Evolutionary conservation across 2,888 invertebrate genomes (phyloP), one percentile per base, ranked within the genome.

Genomic region (Campoplex nolae): DNA sequence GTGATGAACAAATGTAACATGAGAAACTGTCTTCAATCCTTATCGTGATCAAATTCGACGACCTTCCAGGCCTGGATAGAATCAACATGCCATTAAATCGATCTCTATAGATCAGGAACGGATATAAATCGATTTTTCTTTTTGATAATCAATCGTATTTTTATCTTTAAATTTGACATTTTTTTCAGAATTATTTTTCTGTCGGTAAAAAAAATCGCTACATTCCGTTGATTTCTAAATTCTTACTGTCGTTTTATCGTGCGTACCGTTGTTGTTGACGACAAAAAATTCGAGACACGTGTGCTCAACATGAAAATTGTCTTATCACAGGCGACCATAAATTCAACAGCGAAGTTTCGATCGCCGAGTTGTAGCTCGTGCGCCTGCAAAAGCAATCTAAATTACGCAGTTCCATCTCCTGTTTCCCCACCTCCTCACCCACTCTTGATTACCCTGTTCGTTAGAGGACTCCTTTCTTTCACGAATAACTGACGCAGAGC

Each of bases 381-480:
- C 54, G 70, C 54, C 75, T 76, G 80, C 70, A 28, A 54, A 71
- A 76, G 84, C 75, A 80, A 84, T 84, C 84, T 84, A 80, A 84
- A 84, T 84, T 84, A 84, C 80, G 62, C 75, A 80, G 68, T 76
- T 70, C 84, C 56, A 80, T 84, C 75, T 80, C 70, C 68, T 75
- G 74, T 62, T 73, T 79, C 76, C 76, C n/a, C 45, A 74, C 58
- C 74, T 35, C 62, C 23, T 70, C 8, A 28, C 77, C 51, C 32
- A 32, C 77, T 28, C 32, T 67, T 48, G 51, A 65, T 51, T 38
- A 48, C 48, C 58, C 18, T 51, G 48, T 58, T 58, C 79, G 48
- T 48, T 62, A 71, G 62, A 48, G 65, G 42, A 51, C 35, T 48
- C 42, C 16, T 1, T 51, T 54, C 71, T 73, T 45, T 73, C 51